Evolutionary conservation across 2,113 vertebrate species (phyloP).

Genomic region (Podilymbus podiceps): DNA sequence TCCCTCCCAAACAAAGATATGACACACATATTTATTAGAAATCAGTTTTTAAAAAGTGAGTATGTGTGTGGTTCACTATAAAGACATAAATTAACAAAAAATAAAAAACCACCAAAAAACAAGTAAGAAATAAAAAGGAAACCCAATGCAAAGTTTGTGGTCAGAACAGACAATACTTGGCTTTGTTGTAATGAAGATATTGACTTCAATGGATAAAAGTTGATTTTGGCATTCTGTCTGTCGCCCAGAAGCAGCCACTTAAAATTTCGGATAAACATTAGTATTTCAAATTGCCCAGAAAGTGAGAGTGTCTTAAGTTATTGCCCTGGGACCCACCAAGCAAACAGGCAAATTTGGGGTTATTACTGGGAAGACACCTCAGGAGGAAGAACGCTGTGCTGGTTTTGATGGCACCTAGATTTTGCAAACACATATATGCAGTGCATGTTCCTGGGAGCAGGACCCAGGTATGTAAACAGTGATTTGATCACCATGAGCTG

Average conservation of each 20-base stretch:
- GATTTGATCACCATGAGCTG: not conserved
- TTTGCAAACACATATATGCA: not conserved
- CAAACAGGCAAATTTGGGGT: not conserved
- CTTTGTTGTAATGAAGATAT: not conserved
- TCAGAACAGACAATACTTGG: not conserved
- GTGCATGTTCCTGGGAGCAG: too few relatives aligned
- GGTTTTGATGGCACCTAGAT: not conserved
- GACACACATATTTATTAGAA: not conserved
- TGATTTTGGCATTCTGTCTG: not conserved
- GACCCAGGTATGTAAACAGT: not conserved
- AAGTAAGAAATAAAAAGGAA: not conserved
- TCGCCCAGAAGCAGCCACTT: not conserved
- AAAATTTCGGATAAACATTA: not conserved
- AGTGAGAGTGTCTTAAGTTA: not conserved
- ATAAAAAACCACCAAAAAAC: not conserved
- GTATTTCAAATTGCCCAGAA: conserved; percentile 5
- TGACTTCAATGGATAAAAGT: not conserved
- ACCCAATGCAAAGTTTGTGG: not conserved
- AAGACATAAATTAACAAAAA: not conserved
- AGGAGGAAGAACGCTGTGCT: rapidly evolving
- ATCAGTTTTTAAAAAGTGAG: not conserved
- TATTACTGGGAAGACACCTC: not conserved
- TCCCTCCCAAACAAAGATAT: rapidly evolving
- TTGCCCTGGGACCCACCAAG: not conserved
- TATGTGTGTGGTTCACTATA: not conserved